Conservation (phyloP, 1,140 invertebrate species). For the Cataglyphis hispanica region DNA sequence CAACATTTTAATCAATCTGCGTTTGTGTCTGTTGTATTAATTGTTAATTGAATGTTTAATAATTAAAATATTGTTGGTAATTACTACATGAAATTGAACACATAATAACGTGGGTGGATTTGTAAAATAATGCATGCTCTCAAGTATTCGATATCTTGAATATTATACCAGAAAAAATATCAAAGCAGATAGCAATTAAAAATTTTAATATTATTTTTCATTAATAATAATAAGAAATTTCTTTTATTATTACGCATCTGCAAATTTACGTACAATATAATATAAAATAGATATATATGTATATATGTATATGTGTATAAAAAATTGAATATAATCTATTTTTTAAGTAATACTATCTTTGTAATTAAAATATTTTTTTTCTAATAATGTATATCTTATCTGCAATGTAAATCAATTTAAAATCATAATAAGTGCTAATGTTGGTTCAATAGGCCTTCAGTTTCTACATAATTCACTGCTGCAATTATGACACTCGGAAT, state of each 20-base stretch:
- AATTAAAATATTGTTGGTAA: conserved; percentile 55
- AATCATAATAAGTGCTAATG: conserved; percentile 10
- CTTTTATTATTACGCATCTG: too few relatives aligned
- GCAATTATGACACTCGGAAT: conserved; percentile 21
- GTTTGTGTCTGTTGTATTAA: conserved; percentile 45
- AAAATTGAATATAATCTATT: too few relatives aligned
- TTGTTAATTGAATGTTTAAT: conserved; percentile 57
- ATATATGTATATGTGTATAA: too few relatives aligned
- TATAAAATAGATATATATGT: too few relatives aligned
- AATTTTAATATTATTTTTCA: not conserved
- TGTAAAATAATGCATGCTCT: not conserved
- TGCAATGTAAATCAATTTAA: not conserved
- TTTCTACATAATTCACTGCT: conserved; percentile 35
- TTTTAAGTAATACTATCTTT: too few relatives aligned
- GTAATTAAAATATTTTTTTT: too few relatives aligned
- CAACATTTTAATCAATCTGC: conserved; percentile 54
- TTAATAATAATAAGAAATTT: not conserved
- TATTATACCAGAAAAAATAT: not conserved
- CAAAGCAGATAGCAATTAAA: not conserved
- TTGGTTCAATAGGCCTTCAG: not conserved
- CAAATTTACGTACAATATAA: too few relatives aligned
- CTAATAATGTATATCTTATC: too few relatives aligned
- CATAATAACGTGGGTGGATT: not conserved
- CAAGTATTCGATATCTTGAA: conserved; percentile 10
- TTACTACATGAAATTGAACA: not conserved